Base-by-base conservation (phyloP, 2,888 invertebrate genomes). In the Kuschelorhynchus macadamiae region DNA sequence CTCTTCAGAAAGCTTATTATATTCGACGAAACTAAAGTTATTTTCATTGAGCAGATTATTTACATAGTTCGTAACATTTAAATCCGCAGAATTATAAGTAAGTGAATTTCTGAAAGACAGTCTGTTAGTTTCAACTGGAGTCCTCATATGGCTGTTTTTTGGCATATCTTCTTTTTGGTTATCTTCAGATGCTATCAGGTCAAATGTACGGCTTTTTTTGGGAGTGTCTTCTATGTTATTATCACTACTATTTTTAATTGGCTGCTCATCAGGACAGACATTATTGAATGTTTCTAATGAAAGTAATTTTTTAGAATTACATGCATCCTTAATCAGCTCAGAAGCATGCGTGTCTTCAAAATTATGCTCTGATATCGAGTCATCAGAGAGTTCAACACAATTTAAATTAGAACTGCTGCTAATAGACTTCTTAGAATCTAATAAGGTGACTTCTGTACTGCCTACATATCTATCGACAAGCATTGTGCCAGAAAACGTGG, bases 1-100 rank as follows among this genome's bases (percentile, higher is more conserved):
- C 9, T 7, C 11, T 8, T 36, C 36, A 36, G 5, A 12, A 12
- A 36, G 30, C 49, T 57, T 36, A 14, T 67, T 18, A 30, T 5
- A 11, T 11, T 53, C 20, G 42, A 67, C 44, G 64, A 56, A 53
- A 47, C 62, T 64, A 16, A 39, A 33, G 47, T 64, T 32, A 25
- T 72, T 67, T 47, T 67, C 39, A 30, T 36, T 70, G 41, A 76
- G 56, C 36, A 77, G 61, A 5, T 71, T 47, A 14, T 67, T 72
- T 5, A 78, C 71, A 61, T 76, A 78, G 61, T 74, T 73, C n/a
- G 78, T 78, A 50, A 78, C 71, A 67, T 78, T 75, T 5, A 78
- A 63, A 17, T 71, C 62, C 12, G 63, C 63, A 33, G 73, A 71
- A 30, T 61, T 66, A 59, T 70, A 52, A 14, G 41, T 44, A 25